Percentiles rank a stretch among this genome's conserved stretches.
Evolutionary conservation across 1,140 invertebrate species (phyloP).

Genomic region (Neomicropteryx cornuta): DNA sequence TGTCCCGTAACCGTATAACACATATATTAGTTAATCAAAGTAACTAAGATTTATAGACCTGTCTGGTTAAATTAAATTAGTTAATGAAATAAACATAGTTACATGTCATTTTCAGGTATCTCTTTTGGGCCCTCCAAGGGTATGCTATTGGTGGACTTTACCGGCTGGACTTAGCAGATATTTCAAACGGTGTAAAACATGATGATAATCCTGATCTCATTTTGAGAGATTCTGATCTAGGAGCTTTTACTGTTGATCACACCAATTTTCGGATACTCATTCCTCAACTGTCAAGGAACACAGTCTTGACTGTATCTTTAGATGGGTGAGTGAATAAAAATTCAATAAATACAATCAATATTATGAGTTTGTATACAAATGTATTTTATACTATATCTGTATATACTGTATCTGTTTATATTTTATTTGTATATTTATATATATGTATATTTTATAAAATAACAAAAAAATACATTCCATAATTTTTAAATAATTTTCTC

Average conservation of each 20-base stretch:
- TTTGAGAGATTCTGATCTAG: constrained; percentile 49
- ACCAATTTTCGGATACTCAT: constrained; percentile 71
- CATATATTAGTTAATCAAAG: no score
- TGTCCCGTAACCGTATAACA: no score
- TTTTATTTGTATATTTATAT: no score
- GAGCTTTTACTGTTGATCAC: constrained; percentile 69
- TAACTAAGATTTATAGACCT: no score
- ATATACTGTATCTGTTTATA: no score
- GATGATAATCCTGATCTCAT: constrained; percentile 41
- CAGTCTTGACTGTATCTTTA: constrained; percentile 66
- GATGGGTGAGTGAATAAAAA: constrained; percentile 56
- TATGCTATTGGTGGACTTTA: constrained; percentile 54
- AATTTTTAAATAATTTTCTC: no score
- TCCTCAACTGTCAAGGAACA: constrained; percentile 59
- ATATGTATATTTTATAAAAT: no score
- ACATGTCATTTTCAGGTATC: constrained; percentile 44
- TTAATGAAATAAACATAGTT: background rate
- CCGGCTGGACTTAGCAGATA: constrained; percentile 63
- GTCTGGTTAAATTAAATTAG: background rate
- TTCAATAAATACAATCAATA: no score
- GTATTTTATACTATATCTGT: no score
- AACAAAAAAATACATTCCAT: no score
- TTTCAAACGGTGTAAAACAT: constrained; percentile 53
- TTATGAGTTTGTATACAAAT: no score
- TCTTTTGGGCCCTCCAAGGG: constrained; percentile 66